Conservation (phyloP, 2,797 vertebrate genomes). For the Nyctalus aviator region DNA sequence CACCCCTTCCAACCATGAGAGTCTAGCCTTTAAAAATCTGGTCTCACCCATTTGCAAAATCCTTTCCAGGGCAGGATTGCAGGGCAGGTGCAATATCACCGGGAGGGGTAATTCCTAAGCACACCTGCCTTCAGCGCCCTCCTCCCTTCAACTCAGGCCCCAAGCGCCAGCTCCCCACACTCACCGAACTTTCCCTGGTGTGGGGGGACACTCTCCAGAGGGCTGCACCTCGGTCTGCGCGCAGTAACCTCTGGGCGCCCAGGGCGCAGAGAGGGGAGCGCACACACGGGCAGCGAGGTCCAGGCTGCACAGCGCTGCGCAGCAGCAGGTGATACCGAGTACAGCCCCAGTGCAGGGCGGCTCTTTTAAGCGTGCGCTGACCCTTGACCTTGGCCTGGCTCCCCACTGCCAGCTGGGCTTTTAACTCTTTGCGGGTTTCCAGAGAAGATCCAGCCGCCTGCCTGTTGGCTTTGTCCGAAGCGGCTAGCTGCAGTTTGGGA, state of each 20-base stretch:
- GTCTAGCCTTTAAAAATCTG: background rate
- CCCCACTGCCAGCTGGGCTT: background rate
- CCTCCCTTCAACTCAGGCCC: background rate
- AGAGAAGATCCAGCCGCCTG: constrained; percentile 52
- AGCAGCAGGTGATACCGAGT: background rate
- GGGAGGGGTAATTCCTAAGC: no score
- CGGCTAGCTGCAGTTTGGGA: background rate
- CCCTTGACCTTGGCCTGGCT: background rate
- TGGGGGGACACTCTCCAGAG: background rate
- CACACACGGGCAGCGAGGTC: background rate
- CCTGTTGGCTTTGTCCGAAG: background rate
- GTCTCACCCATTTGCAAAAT: background rate
- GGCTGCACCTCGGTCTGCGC: background rate
- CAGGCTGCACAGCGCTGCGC: no score
- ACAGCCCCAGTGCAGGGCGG: rapidly evolving
- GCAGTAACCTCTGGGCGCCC: background rate
- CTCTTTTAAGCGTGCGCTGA: constrained; percentile 13
- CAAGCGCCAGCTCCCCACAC: background rate
- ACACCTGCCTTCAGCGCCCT: background rate
- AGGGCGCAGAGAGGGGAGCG: background rate
- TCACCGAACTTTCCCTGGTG: constrained; percentile 54
- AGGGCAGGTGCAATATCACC: background rate
- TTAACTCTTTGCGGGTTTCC: background rate
- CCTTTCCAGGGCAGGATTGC: background rate
- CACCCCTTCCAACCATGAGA: background rate